Conservation (phyloP, 2,113 vertebrate genomes). For the Felis chaus region DNA sequence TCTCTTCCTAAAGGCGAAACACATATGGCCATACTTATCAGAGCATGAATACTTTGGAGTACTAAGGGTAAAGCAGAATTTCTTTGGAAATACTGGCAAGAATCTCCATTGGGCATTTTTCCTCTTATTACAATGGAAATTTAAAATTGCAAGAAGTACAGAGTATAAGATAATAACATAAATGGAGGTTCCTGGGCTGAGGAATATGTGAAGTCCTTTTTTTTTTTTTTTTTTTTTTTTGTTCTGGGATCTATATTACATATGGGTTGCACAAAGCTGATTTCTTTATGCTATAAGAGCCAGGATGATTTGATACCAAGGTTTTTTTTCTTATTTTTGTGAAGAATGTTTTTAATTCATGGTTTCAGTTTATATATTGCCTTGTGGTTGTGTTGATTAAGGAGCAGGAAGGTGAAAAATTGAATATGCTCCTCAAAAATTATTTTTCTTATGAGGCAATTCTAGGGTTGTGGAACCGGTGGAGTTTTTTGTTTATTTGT, state of each 20-base stretch:
- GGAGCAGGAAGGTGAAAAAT: conserved; percentile 49
- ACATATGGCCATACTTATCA: not conserved
- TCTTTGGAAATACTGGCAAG: not conserved
- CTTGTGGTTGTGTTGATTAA: not conserved
- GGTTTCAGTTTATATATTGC: not conserved
- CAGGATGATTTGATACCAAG: not conserved
- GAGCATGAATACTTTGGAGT: not conserved
- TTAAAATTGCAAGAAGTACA: not conserved
- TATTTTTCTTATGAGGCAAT: conserved; percentile 25
- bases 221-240: not conserved
- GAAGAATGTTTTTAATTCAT: conserved; percentile 40
- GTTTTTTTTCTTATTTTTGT: not conserved
- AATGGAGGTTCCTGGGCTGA: not conserved
- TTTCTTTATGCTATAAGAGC: not conserved
- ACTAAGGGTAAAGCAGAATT: not conserved
- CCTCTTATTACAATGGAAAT: not conserved
- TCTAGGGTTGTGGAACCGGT: not conserved
- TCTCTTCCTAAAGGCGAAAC: conserved; percentile 14
- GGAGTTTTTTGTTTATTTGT: not conserved
- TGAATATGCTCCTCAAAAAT: not conserved
- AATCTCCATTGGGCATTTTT: not conserved
- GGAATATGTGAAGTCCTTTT: not conserved
- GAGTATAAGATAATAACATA: conserved; percentile 3
- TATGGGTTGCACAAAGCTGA: not conserved
- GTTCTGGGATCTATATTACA: not conserved